Percentiles rank a stretch among this genome's conserved stretches.
Evolutionary conservation across 2,797 vertebrate genomes (phyloP).

Genomic region (Euphonia xanthogaster): DNA sequence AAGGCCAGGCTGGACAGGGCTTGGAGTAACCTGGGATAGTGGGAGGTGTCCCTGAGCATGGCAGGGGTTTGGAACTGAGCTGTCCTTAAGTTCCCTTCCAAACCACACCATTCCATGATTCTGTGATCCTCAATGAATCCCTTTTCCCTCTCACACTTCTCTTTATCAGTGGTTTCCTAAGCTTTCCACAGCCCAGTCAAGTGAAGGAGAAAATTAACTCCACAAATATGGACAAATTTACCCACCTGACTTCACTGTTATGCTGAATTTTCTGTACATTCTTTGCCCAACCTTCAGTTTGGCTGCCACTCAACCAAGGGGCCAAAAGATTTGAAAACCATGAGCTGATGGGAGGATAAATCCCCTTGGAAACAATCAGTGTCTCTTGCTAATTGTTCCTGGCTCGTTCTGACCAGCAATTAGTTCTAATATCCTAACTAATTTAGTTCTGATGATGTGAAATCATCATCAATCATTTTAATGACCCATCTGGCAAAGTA

Average conservation of each 20-base stretch:
- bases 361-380: neutral
- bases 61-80: fast-evolving
- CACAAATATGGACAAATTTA: neutral
- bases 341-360: neutral
- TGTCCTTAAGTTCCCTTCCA: neutral
- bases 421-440: conserved; percentile 16
- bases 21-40: neutral
- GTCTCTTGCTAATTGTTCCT: conserved; percentile 39
- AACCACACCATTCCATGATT: too few relatives aligned
- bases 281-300: neutral
- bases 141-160: neutral
- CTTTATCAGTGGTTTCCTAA: neutral
- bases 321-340: neutral
- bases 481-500: conserved; percentile 17
- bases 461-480: conserved; percentile 35
- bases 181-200: neutral
- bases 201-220: neutral
- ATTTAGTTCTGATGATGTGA: conserved; percentile 1
- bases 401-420: conserved; percentile 18
- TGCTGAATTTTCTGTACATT: neutral
- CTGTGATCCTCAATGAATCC: neutral
- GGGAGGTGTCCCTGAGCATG: neutral
- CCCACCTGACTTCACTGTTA: neutral
- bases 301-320: neutral
- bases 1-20: fast-evolving